Percentiles rank a stretch among this genome's conserved stretches.
Conservation (phyloP, 2,113 vertebrate genomes). For the Gavia stellata region DNA sequence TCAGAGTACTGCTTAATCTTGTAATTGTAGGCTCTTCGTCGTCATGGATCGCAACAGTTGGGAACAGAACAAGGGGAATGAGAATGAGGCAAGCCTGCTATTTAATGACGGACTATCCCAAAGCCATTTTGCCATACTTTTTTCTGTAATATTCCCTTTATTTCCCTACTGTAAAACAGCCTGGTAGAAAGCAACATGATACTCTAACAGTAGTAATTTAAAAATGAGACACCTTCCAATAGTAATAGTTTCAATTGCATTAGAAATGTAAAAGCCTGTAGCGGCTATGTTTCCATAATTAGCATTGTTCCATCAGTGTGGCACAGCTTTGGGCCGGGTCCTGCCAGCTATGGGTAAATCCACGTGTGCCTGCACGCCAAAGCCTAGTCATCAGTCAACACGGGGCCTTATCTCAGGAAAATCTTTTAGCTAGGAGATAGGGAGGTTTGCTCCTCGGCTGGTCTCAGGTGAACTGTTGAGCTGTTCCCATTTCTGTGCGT, state of each 20-base stretch:
- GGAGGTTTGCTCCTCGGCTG: not conserved
- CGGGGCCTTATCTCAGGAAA: not conserved
- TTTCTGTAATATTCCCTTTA: not conserved
- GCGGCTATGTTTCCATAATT: not conserved
- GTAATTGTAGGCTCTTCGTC: not conserved
- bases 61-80: not conserved
- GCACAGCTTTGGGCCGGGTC: not conserved
- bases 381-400: fast-evolving
- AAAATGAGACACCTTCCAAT: not conserved
- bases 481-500: fast-evolving
- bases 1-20: not conserved
- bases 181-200: not conserved
- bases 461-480: fast-evolving
- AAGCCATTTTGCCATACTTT: not conserved
- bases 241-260: not conserved
- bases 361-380: not conserved
- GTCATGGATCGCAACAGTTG: not conserved
- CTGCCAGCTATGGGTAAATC: not conserved
- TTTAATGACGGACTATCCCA: not conserved
- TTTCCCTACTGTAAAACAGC: not conserved
- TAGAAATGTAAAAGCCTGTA: not conserved
- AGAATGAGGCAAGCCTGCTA: not conserved
- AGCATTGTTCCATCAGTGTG: fast-evolving
- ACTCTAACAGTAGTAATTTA: fast-evolving
- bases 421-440: fast-evolving